phyloP scores from a whole-genome alignment of 2,113 vertebrate genomes.

The Hystrix cristata region DNA sequence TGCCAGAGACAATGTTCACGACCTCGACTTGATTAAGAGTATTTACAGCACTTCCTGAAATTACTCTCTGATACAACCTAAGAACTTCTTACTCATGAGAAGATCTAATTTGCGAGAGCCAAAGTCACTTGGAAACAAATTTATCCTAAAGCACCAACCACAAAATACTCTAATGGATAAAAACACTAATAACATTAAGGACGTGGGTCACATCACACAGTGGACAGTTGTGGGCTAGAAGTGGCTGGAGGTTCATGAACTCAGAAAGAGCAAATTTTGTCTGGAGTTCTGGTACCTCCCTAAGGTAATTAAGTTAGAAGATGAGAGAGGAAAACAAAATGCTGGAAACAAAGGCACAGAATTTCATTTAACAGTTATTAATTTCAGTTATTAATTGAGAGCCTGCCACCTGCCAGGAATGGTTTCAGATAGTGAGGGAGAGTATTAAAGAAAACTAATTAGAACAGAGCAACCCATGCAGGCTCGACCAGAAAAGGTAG shows the following conservation, averaged over 20 bases:
- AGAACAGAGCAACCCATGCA: background rate
- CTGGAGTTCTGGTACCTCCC: background rate
- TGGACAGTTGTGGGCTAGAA: background rate
- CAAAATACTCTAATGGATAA: background rate
- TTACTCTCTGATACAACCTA: slow-evolving; percentile 21
- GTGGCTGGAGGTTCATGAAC: background rate
- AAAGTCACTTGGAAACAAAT: background rate
- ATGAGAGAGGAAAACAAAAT: slow-evolving; percentile 6
- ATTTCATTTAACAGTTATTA: background rate
- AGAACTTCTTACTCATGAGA: slow-evolving; percentile 52
- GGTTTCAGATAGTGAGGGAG: background rate
- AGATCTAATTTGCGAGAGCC: background rate
- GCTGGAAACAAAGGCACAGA: background rate
- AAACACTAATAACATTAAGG: background rate
- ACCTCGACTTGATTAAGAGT: background rate
- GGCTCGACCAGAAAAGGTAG: background rate
- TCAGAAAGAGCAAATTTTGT: background rate
- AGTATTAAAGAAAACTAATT: background rate
- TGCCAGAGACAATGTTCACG: background rate
- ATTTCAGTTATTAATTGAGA: background rate
- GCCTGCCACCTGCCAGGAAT: background rate
- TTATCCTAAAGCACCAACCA: background rate
- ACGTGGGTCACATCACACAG: background rate
- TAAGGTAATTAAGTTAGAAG: background rate
- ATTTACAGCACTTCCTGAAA: slow-evolving; percentile 17